Evolutionary conservation across 2,888 invertebrate species (phyloP).

Genomic region (Chymomyza caudatula): DNA sequence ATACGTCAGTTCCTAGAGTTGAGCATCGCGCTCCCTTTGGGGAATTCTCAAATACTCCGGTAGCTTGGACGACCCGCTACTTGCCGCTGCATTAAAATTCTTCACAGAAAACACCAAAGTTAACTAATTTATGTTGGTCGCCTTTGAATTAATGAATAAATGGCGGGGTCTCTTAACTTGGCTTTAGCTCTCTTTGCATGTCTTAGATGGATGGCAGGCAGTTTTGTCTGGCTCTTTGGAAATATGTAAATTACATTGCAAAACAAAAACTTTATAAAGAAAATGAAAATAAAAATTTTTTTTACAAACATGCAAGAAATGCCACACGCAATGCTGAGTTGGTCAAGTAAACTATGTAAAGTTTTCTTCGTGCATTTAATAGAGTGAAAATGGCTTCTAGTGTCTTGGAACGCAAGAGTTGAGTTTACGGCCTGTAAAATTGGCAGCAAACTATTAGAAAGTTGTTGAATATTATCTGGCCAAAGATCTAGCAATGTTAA

Average conservation of each 20-base stretch:
- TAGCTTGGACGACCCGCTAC: constrained; percentile 6
- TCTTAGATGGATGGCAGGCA: constrained; percentile 61
- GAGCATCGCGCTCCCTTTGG: constrained; percentile 16
- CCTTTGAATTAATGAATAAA: constrained; percentile 72
- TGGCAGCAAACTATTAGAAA: not conserved
- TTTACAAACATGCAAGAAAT: constrained; percentile 46
- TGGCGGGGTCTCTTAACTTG: constrained; percentile 44
- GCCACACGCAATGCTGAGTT: constrained; percentile 61
- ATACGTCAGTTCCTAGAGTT: not conserved
- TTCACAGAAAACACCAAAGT: constrained; percentile 49
- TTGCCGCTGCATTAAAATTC: constrained; percentile 66
- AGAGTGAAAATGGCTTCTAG: constrained; percentile 52
- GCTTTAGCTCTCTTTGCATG: not conserved
- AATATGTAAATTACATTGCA: constrained; percentile 62
- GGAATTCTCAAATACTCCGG: constrained; percentile 28
- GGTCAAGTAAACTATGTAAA: constrained; percentile 63
- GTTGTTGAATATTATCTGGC: not conserved
- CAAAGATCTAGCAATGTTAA: not conserved
- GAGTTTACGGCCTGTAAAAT: not conserved
- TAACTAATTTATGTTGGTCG: constrained; percentile 73
- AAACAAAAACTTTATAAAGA: constrained; percentile 14
- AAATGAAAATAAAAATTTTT: constrained; percentile 20
- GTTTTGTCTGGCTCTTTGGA: constrained; percentile 22
- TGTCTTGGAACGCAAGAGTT: not conserved
- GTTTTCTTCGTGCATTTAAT: constrained; percentile 42